Evolutionary conservation across 2,797 vertebrate species (phyloP).

Genomic region (Trachurus trachurus): DNA sequence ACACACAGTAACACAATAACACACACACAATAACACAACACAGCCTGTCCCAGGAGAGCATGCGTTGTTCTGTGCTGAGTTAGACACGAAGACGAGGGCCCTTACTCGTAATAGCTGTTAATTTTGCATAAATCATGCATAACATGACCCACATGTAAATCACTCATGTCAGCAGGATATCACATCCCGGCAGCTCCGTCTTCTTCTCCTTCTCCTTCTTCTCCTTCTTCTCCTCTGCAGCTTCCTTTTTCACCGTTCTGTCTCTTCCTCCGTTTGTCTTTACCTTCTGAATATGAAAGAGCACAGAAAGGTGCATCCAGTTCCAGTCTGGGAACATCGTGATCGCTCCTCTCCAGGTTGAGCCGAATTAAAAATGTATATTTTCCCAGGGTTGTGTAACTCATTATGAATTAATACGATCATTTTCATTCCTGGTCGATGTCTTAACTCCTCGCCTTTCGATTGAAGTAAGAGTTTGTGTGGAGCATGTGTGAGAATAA

Average conservation of each 20-base stretch:
- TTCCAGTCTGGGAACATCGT: background rate
- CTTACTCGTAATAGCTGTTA: constrained; percentile 73
- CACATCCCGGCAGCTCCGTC: constrained; percentile 49
- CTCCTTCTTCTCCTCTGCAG: constrained; percentile 22
- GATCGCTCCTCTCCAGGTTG: background rate
- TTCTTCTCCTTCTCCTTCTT: constrained; percentile 38
- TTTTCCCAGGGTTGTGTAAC: background rate
- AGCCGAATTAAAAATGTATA: background rate
- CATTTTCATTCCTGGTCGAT: background rate
- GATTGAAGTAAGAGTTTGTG: constrained; percentile 4
- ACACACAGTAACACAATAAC: constrained; percentile 28
- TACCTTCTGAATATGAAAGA: constrained; percentile 12
- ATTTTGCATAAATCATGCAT: constrained; percentile 81
- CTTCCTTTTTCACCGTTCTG: constrained; percentile 24
- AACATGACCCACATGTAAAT: constrained; percentile 82
- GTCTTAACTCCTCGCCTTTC: background rate
- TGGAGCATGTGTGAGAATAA: background rate
- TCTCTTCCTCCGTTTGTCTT: constrained; percentile 34
- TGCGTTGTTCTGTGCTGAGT: constrained; percentile 51
- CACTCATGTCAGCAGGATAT: constrained; percentile 77
- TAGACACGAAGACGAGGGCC: constrained; percentile 48
- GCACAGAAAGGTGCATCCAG: background rate
- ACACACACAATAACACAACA: constrained; percentile 27
- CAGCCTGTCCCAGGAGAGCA: constrained; percentile 52
- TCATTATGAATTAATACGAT: background rate